Base-by-base conservation (phyloP, 2,113 vertebrate genomes). In the Cololabis saira region DNA sequence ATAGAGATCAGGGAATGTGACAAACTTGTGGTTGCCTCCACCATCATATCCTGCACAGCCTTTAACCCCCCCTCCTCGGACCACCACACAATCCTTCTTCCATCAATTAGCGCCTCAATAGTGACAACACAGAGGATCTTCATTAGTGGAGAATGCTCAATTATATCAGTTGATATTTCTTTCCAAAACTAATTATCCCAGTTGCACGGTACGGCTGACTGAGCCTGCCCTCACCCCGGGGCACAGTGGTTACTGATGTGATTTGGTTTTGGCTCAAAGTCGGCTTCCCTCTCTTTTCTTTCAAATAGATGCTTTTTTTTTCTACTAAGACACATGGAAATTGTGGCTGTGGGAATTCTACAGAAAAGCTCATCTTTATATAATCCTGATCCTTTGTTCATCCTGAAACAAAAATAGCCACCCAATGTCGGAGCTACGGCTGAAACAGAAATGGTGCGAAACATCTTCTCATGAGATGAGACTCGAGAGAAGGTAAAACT, bases 131-230 rank as follows among this genome's bases (percentile, higher is more conserved):
- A 76, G 85, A 91, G 90, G 83, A 92, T 93, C 92, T 93, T 94
- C 91, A 94, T 94, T 93, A 94, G 91, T 57, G 71, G 81, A 92
- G 91, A 94, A 91, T 90, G 90, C 91, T 93, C 90, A 92, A 91
- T 94, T 94, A 94, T 93, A 92, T 92, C 87, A 85, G 86, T 91
- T 92, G 87, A 93, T 93, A 91, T 91, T 93, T 85, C 83, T 90
- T 93, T 93, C 93, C 92, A 93, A 93, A 93, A 93, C 89, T 91
- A 93, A 94, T 94, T 93, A 94, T 92, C 91, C 87, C 71, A 86
- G 88, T 92, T 90, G 89, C 89, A 92, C 48, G 80, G 85, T 79
- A 92, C 52, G 89, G 90, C 88, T 94, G 92, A 92, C 85, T 91
- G 90, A 87, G 81, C 82, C 76, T 85, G 86, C 81, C 87, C 89